Percentiles rank a stretch among this genome's conserved stretches.
Conservation (phyloP, 2,113 vertebrate species). For the Pogonocichla stellata region DNA sequence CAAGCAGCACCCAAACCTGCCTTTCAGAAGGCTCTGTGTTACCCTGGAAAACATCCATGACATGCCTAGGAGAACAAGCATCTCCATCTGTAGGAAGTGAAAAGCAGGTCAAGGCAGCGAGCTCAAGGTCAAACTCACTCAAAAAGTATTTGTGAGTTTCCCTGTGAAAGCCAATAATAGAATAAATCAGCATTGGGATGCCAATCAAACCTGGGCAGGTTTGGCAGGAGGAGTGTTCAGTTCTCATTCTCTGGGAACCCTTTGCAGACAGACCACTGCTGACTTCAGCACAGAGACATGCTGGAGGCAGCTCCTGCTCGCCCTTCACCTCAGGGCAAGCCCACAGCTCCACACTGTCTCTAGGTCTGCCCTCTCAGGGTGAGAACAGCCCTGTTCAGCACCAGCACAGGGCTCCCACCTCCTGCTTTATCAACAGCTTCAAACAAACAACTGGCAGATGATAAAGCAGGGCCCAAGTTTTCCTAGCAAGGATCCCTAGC, state of each 20-base stretch:
- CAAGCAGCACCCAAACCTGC: conserved; percentile 60
- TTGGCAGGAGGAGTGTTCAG: neutral
- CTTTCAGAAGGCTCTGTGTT: conserved; percentile 63
- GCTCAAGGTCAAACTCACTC: conserved; percentile 63
- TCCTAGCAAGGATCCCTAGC: neutral
- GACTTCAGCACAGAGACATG: neutral
- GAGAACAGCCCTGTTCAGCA: neutral
- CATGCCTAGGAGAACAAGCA: conserved; percentile 70
- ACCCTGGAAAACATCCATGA: conserved; percentile 31
- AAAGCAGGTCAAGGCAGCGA: conserved; percentile 63
- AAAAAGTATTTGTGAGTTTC: conserved; percentile 11
- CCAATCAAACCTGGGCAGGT: conserved; percentile 11
- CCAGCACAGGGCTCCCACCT: neutral
- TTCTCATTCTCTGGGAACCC: neutral
- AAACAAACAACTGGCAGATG: neutral
- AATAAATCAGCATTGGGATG: neutral
- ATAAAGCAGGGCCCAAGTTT: conserved; percentile 5
- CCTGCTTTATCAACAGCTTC: conserved; percentile 24
- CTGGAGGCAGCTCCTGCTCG: neutral
- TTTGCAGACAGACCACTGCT: neutral
- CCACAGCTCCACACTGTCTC: neutral
- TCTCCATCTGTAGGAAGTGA: conserved; percentile 71
- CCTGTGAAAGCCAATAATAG: conserved; percentile 16
- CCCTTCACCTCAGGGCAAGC: neutral
- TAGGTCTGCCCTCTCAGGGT: neutral